Evolutionary conservation across 2,888 invertebrate genomes (phyloP), one percentile per base, ranked within the genome.

Genomic region (Eupsilia transversa): DNA sequence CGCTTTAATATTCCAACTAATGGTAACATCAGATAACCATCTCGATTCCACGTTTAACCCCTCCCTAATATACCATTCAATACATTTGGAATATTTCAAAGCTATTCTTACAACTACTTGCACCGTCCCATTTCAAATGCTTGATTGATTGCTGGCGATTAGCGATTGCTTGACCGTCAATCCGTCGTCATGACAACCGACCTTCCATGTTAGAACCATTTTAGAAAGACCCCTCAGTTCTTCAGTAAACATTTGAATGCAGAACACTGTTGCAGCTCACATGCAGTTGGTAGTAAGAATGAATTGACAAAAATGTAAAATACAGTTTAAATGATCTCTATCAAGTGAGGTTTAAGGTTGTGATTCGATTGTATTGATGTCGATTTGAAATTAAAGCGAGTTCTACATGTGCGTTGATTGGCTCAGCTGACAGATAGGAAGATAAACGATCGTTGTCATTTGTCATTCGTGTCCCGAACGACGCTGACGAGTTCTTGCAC

Each of bases 361-460:
- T 72, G 43, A 86, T 87, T 85, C 33, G 77, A 35, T 69, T 74
- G 66, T 38, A 41, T 61, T 27, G 10, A 33, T 52, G 38, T 71
- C 68, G 65, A 80, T 87, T 68, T 60, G 61, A 79, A 78, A 85
- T 82, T 87, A 89, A 91, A 92, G 90, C 89, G 89, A 86, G 90
- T 89, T 89, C 89, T 92, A 92, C 94, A 94, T 94, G 93, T 94
- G 94, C 93, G 94, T 93, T 94, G 95, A 96, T 95, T 95, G 94
- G 95, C 93, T 93, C 86, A 83, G 92, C 89, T 95, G 96, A 96
- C 96, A 95, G 95, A 94, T 95, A 94, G 93, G 95, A 95, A 95
- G 96, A 96, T 95, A 94, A 94, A 96, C 91, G 94, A 94, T 94
- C 92, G 88, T 85, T 90, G 94, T 94, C 96, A 95, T 96, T 96